These are phyloP conservation scores for Diuraphis noxia DNA, from an alignment of 1,140 invertebrate genomes.

Conservation along the genomic window DNA sequence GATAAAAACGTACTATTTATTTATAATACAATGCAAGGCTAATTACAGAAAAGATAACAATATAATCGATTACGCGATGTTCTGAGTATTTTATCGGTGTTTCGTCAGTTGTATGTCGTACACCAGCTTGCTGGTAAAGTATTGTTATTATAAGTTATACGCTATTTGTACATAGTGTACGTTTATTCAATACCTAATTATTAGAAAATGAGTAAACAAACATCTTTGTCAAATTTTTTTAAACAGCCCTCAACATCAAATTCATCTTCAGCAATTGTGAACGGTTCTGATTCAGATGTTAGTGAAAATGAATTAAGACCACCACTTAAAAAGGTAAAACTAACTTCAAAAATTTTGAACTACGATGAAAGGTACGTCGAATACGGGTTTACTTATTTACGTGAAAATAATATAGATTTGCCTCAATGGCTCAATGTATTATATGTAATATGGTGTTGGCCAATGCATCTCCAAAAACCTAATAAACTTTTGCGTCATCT, in stretches of 20 bases:
- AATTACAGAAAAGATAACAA: not conserved
- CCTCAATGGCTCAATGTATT: not conserved
- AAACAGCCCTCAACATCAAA: not conserved
- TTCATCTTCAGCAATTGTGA: not conserved
- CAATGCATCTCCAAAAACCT: not conserved
- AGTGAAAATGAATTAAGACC: not conserved
- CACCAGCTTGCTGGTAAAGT: not conserved
- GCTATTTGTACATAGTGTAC: not conserved
- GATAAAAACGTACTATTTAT: no score
- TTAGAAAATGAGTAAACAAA: not conserved
- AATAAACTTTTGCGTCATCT: not conserved
- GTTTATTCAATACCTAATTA: not conserved
- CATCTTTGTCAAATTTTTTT: not conserved
- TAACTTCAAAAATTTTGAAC: not conserved
- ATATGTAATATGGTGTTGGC: not conserved
- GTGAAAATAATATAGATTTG: not conserved
- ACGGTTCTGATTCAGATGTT: not conserved
- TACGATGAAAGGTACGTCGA: not conserved
- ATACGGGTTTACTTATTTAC: not conserved
- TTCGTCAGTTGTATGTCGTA: not conserved
- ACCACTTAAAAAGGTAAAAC: not conserved
- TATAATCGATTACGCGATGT: not conserved
- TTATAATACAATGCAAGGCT: not conserved
- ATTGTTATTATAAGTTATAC: not conserved
- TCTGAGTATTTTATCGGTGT: conserved; percentile 2